These are phyloP conservation scores for Lepilemur septentrionalis DNA, from an alignment of 2,797 vertebrate species.

Conservation along the genomic window DNA sequence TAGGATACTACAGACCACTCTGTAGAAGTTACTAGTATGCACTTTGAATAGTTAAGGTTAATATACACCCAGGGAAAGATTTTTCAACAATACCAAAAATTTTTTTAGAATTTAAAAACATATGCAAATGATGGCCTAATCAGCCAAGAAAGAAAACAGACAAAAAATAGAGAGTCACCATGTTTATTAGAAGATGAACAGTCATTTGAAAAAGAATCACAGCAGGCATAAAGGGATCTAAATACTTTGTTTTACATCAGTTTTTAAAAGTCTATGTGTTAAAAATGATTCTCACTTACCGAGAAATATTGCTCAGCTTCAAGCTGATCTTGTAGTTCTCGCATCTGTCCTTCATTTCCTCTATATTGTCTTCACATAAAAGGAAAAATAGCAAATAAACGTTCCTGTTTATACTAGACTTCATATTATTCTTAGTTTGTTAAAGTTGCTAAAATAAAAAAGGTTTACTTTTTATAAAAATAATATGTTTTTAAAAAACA, in stretches of 20 bases:
- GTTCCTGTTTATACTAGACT: neutral
- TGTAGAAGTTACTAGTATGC: neutral
- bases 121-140: neutral
- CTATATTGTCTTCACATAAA: conserved; percentile 91
- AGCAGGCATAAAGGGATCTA: conserved; percentile 20
- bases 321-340: conserved; percentile 99
- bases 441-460: conserved; percentile 51
- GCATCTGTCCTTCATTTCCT: conserved; percentile 99
- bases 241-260: conserved; percentile 24
- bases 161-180: neutral
- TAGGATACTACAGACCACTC: neutral
- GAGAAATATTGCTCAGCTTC: conserved; percentile 99
- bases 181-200: neutral
- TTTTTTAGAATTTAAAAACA: neutral
- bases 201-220: neutral
- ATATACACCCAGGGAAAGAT: neutral
- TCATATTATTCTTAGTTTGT: conserved; percentile 33
- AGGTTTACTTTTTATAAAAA: neutral
- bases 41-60: neutral
- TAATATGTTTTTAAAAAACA: neutral
- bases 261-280: neutral
- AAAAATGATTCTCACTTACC: conserved; percentile 86
- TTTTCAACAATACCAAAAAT: neutral
- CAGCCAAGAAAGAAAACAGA: neutral
- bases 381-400: conserved; percentile 51